These are phyloP conservation scores for Drosophila anomalipes DNA, from an alignment of 2,888 invertebrate species.

Conservation along the genomic window DNA sequence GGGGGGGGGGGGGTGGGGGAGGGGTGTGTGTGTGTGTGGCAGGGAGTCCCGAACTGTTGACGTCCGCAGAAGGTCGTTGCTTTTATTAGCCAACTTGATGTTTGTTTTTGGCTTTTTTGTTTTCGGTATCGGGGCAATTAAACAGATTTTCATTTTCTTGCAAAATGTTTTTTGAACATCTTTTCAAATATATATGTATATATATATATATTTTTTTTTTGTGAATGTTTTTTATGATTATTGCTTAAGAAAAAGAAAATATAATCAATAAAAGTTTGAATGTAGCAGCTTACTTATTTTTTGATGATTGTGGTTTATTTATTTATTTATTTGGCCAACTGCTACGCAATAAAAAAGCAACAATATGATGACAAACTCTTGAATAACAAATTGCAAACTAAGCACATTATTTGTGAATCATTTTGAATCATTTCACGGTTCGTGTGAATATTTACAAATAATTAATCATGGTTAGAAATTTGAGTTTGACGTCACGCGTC, in stretches of 20 bases:
- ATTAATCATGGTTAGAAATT: slow-evolving; percentile 51
- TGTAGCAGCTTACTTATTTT: neutral
- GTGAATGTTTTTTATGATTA: slow-evolving; percentile 4
- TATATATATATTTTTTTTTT: neutral
- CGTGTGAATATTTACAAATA: slow-evolving; percentile 59
- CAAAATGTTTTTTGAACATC: slow-evolving; percentile 28
- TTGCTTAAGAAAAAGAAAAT: slow-evolving; percentile 1
- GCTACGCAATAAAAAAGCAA: slow-evolving; percentile 38
- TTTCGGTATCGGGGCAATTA: slow-evolving; percentile 61
- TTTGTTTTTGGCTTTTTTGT: slow-evolving; percentile 24
- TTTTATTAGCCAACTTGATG: slow-evolving; percentile 54
- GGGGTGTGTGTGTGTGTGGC: neutral
- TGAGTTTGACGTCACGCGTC: slow-evolving; percentile 46
- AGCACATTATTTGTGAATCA: slow-evolving; percentile 45
- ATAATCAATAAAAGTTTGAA: slow-evolving; percentile 27
- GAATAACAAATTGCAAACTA: slow-evolving; percentile 34
- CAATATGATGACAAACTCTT: slow-evolving; percentile 33
- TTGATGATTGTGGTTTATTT: slow-evolving; percentile 24
- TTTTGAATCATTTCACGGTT: slow-evolving; percentile 33
- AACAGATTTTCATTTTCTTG: slow-evolving; percentile 56
- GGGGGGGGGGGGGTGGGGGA: slow-evolving; percentile 13
- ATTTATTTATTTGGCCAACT: slow-evolving; percentile 37
- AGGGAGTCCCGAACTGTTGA: slow-evolving; percentile 9
- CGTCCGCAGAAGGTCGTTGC: slow-evolving; percentile 62
- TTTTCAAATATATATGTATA: slow-evolving; percentile 19